phyloP scores from a whole-genome alignment of 2,888 invertebrate species.

The Leptopilina syphax region DNA sequence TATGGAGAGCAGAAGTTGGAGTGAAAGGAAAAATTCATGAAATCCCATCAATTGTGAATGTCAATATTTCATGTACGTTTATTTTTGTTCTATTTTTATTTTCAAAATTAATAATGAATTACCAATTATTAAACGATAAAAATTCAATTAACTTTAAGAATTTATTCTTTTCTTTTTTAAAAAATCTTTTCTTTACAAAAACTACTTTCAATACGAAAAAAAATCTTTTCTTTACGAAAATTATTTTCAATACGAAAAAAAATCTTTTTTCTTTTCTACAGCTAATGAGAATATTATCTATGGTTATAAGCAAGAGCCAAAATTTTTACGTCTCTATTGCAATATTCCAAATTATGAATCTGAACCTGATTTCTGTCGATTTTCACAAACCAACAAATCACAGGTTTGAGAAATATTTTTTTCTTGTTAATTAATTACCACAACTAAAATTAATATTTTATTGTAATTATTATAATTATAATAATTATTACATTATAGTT shows the following conservation, averaged over 20 bases:
- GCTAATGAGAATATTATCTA: conserved; percentile 71
- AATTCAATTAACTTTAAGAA: too few relatives aligned
- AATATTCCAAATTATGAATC: conserved; percentile 73
- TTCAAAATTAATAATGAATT: too few relatives aligned
- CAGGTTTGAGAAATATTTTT: background rate
- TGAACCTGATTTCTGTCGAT: conserved; percentile 78
- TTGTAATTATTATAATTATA: too few relatives aligned
- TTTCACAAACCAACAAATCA: conserved; percentile 70
- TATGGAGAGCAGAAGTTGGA: conserved; percentile 77
- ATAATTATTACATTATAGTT: too few relatives aligned
- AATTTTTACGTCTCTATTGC: conserved; percentile 77
- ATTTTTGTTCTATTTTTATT: background rate
- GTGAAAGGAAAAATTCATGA: conserved; percentile 77
- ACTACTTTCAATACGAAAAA: conserved; percentile 59
- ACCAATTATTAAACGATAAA: too few relatives aligned
- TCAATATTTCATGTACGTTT: conserved; percentile 66
- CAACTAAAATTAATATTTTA: too few relatives aligned
- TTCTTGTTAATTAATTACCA: background rate
- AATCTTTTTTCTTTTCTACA: background rate
- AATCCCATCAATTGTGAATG: conserved; percentile 71
- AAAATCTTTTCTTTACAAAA: too few relatives aligned
- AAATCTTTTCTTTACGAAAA: background rate
- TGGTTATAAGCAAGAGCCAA: conserved; percentile 74
- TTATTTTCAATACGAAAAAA: conserved; percentile 59
- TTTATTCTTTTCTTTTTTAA: too few relatives aligned